These are phyloP conservation scores for Aquatica leii DNA, from an alignment of 2,888 invertebrate species.

Conservation along the genomic window DNA sequence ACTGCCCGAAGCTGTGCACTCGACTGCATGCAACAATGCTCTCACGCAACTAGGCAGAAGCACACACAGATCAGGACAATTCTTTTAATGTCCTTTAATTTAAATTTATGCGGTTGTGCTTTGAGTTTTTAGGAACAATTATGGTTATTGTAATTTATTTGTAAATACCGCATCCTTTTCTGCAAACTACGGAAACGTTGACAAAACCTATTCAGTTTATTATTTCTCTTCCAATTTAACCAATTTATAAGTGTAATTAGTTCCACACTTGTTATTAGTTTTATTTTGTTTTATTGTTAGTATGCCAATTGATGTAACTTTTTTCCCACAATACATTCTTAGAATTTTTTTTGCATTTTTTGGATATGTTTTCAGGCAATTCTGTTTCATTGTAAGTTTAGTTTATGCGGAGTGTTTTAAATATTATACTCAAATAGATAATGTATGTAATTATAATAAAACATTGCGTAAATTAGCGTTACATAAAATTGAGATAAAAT, in stretches of 20 bases:
- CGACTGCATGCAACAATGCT: constrained; percentile 43
- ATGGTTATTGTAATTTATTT: constrained; percentile 27
- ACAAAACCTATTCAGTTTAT: constrained; percentile 25
- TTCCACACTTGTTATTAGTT: too few relatives aligned
- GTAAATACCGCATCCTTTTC: constrained; percentile 28
- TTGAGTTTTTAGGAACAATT: constrained; percentile 24
- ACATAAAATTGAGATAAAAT: too few relatives aligned
- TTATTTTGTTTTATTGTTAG: too few relatives aligned
- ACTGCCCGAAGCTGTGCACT: constrained; percentile 46
- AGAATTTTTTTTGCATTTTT: too few relatives aligned
- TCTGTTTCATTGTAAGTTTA: too few relatives aligned
- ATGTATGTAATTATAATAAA: too few relatives aligned
- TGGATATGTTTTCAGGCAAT: too few relatives aligned
- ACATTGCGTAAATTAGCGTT: too few relatives aligned
- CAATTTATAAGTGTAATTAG: neutral
- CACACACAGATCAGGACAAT: constrained; percentile 40
- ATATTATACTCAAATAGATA: too few relatives aligned
- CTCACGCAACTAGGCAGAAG: constrained; percentile 42
- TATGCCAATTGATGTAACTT: too few relatives aligned
- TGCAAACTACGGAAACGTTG: constrained; percentile 23
- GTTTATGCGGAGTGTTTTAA: too few relatives aligned
- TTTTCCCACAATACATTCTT: too few relatives aligned
- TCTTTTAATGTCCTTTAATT: constrained; percentile 39
- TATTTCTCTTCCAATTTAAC: constrained; percentile 1
- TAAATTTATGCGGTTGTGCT: constrained; percentile 32